Evolutionary conservation across 1,140 invertebrate genomes (phyloP).

Genomic region (Drosophila paulistorum): DNA sequence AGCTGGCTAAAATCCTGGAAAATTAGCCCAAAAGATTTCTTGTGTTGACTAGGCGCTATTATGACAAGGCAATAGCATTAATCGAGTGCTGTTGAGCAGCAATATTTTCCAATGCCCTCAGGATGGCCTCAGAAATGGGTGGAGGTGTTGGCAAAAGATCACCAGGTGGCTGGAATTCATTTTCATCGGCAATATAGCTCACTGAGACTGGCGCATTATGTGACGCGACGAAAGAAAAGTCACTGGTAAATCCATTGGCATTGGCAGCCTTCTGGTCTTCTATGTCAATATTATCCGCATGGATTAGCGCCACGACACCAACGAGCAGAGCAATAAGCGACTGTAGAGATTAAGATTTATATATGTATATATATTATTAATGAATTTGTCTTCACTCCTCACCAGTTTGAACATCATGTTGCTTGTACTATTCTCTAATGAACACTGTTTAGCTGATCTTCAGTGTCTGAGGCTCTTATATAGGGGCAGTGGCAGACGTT

Average conservation of each 20-base stretch:
- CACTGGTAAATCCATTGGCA: slow-evolving; percentile 48
- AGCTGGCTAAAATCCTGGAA: slow-evolving; percentile 46
- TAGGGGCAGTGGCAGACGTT: slow-evolving; percentile 14
- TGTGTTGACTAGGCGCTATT: slow-evolving; percentile 49
- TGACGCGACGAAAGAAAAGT: slow-evolving; percentile 37
- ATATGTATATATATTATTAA: background rate
- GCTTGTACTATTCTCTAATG: slow-evolving; percentile 58
- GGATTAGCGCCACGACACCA: slow-evolving; percentile 61
- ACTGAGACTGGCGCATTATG: slow-evolving; percentile 71
- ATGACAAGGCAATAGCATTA: slow-evolving; percentile 20
- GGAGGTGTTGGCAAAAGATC: slow-evolving; percentile 84
- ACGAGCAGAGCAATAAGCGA: slow-evolving; percentile 59
- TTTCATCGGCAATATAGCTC: slow-evolving; percentile 84
- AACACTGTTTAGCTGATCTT: slow-evolving; percentile 72
- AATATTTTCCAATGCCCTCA: slow-evolving; percentile 83
- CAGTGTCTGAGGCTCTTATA: slow-evolving; percentile 56
- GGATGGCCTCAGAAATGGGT: slow-evolving; percentile 73
- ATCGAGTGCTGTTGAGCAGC: too few species aligned
- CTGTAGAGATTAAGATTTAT: slow-evolving; percentile 42
- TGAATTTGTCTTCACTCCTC: slow-evolving; percentile 60
- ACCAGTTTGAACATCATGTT: slow-evolving; percentile 83
- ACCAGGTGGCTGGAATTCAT: slow-evolving; percentile 83
- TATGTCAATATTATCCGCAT: slow-evolving; percentile 77
- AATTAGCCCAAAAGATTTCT: slow-evolving; percentile 27
- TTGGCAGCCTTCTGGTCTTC: slow-evolving; percentile 67